phyloP scores from a whole-genome alignment of 2,888 invertebrate genomes.

The Dryobota labecula region DNA sequence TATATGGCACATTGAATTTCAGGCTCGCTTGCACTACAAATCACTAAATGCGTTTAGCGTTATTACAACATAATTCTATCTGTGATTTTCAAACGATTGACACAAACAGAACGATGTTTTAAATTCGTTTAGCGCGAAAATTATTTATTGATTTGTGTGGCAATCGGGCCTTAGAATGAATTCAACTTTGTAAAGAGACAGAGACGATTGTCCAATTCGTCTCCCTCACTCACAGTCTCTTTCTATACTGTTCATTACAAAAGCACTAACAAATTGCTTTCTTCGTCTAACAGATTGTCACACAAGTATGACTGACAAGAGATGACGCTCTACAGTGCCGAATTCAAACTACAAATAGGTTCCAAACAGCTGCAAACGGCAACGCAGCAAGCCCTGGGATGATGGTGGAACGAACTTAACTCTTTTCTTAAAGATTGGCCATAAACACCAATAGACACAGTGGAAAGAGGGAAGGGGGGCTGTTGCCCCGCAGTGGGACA shows the following conservation, averaged over 20 bases:
- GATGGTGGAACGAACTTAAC: not conserved
- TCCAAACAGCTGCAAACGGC: not conserved
- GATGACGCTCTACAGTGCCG: too few species aligned
- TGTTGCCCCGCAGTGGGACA: too few species aligned
- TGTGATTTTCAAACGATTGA: not conserved
- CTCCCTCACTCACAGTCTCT: not conserved
- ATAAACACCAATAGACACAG: not conserved
- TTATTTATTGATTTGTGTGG: not conserved
- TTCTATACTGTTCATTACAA: not conserved
- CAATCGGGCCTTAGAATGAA: not conserved
- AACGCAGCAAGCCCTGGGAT: not conserved
- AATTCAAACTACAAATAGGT: not conserved
- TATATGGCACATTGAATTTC: not conserved
- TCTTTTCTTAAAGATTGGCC: not conserved
- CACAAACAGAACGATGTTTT: not conserved
- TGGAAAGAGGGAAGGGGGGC: not conserved
- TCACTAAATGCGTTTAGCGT: not conserved
- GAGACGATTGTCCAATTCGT: not conserved
- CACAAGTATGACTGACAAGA: not conserved
- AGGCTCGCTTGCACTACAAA: not conserved
- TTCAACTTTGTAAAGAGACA: not conserved
- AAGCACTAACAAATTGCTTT: not conserved
- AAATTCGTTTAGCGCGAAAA: not conserved
- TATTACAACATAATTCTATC: not conserved
- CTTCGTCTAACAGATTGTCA: not conserved